A percentile compares a stretch with the other conserved stretches of the same genome.
These are phyloP conservation scores for Pogonognathellus flavescens DNA, from an alignment of 1,140 invertebrate species.

Conservation along the genomic window DNA sequence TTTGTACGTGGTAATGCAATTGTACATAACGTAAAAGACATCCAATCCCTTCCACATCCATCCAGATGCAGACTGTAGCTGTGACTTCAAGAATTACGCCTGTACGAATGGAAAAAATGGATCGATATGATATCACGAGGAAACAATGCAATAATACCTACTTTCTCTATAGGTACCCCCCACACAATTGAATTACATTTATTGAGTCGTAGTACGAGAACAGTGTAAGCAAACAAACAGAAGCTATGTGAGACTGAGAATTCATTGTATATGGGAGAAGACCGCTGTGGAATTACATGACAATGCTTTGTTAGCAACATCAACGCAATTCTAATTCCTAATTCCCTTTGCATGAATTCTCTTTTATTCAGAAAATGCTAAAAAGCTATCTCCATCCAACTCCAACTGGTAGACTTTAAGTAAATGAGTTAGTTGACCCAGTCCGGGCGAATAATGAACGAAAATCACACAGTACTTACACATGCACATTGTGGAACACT, in stretches of 20 bases:
- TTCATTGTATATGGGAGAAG: too few species aligned
- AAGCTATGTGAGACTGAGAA: too few species aligned
- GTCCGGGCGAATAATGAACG: neutral
- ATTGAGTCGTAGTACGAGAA: slow-evolving; percentile 15
- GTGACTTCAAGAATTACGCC: neutral
- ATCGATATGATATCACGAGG: slow-evolving; percentile 1
- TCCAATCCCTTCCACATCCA: neutral
- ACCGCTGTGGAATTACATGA: neutral
- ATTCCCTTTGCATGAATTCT: neutral
- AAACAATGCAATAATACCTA: slow-evolving; percentile 1
- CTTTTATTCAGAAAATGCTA: neutral
- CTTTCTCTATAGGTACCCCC: too few species aligned
- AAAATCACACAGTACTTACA: neutral
- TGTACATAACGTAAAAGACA: neutral
- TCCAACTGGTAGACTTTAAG: neutral
- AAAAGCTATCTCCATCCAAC: neutral
- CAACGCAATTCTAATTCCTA: neutral
- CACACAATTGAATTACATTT: slow-evolving; percentile 20
- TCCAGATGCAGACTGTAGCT: neutral
- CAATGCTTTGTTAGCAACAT: neutral
- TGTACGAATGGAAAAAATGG: slow-evolving; percentile 4
- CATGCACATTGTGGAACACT: neutral
- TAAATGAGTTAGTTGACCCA: slow-evolving; percentile 8
- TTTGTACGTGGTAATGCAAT: too few species aligned
- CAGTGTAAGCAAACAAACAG: too few species aligned